These are phyloP conservation scores for Ornithoptera alexandrae DNA, from an alignment of 2,888 invertebrate genomes.

Conservation along the genomic window DNA sequence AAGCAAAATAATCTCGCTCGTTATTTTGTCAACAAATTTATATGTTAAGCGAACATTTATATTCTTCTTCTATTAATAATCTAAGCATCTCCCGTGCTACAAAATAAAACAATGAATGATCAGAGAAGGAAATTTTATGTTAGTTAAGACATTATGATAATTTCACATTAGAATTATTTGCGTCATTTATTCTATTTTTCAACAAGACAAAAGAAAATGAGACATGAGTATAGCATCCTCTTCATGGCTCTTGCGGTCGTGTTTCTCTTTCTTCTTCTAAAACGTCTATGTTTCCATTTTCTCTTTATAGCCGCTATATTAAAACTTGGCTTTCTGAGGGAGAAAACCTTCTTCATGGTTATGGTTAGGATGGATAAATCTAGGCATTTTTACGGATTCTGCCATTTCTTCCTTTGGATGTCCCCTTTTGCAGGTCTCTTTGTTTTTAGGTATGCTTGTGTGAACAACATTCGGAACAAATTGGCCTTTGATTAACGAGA, in stretches of 20 bases:
- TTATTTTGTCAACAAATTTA: no score
- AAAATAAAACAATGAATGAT: no score
- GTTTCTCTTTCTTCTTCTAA: conserved; percentile 36
- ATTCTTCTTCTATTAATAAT: no score
- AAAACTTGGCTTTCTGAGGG: conserved; percentile 42
- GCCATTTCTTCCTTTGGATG: conserved; percentile 36
- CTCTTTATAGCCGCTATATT: conserved; percentile 46
- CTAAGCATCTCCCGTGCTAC: no score
- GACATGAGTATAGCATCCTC: conserved; percentile 13
- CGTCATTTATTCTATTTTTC: neutral
- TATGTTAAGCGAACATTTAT: no score
- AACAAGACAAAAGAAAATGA: conserved; percentile 9
- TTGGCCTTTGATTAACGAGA: conserved; percentile 29
- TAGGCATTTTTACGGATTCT: conserved; percentile 44
- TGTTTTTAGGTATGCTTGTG: conserved; percentile 4
- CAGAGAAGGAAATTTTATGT: no score
- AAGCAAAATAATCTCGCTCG: no score
- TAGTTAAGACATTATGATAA: no score
- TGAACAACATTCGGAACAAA: conserved; percentile 21
- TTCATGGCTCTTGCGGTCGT: conserved; percentile 38
- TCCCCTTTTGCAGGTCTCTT: neutral
- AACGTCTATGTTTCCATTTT: conserved; percentile 40
- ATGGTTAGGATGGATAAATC: conserved; percentile 42
- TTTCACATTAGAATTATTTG: no score
- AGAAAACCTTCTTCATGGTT: conserved; percentile 47